Evolutionary conservation across 2,113 vertebrate genomes (phyloP).

Genomic region (Gymnarchus niloticus): DNA sequence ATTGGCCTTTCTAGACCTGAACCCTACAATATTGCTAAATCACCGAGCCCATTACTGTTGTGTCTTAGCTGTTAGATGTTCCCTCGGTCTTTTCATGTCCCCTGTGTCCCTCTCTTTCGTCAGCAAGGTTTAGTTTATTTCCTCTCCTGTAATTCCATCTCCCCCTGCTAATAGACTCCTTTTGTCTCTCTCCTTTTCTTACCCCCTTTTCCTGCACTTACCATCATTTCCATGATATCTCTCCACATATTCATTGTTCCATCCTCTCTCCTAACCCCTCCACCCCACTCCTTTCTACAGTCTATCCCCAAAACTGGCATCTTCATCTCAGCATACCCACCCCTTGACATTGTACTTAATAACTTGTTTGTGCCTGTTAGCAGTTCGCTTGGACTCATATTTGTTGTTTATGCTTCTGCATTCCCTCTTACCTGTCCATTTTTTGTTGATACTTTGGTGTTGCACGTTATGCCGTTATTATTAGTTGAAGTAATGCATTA

Average conservation of each 20-base stretch:
- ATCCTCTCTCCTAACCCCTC: not conserved
- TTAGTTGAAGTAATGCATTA: not conserved
- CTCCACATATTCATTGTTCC: not conserved
- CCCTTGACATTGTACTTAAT: not conserved
- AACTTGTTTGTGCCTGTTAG: not conserved
- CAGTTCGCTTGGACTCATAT: not conserved
- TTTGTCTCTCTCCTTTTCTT: not conserved
- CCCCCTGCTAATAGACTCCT: not conserved
- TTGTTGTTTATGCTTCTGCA: not conserved
- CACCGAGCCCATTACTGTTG: not conserved
- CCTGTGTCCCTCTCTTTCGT: not conserved
- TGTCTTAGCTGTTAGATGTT: not conserved
- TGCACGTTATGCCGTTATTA: not conserved
- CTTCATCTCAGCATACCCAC: not conserved
- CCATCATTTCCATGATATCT: too few relatives aligned
- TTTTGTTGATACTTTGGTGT: not conserved
- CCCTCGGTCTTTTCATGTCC: not conserved
- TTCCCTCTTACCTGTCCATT: not conserved
- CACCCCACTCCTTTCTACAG: not conserved
- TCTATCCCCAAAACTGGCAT: not conserved
- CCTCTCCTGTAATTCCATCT: not conserved
- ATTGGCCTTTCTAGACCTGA: not conserved
- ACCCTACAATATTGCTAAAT: not conserved
- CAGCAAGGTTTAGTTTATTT: not conserved
- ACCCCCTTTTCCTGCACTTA: not conserved